These are phyloP conservation scores for Lordiphosa fenestrarum DNA, from an alignment of 2,888 invertebrate species.

Conservation along the genomic window DNA sequence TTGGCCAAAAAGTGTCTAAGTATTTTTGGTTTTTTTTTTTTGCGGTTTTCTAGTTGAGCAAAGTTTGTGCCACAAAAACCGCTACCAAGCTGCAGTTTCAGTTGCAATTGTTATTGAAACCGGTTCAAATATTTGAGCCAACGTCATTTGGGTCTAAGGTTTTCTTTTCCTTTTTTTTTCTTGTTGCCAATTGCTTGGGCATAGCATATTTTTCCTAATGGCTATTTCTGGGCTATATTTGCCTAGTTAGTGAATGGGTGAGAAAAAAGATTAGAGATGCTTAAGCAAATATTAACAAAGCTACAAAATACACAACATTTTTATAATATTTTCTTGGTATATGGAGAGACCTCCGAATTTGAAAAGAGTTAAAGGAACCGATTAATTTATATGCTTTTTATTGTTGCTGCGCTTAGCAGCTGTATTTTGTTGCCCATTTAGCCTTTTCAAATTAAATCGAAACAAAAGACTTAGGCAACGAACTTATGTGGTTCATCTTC, in stretches of 20 bases:
- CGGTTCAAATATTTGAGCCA: conserved; percentile 67
- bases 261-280: background rate
- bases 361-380: background rate
- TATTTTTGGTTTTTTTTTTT: conserved; percentile 1
- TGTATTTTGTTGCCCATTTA: too few species aligned
- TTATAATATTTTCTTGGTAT: background rate
- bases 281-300: background rate
- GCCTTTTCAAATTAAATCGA: background rate
- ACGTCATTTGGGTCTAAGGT: conserved; percentile 61
- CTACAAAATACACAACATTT: too few species aligned
- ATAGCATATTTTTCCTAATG: conserved; percentile 38
- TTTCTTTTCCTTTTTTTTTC: conserved; percentile 30
- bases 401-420: too few species aligned
- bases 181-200: conserved; percentile 52
- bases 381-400: too few species aligned
- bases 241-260: conserved; percentile 18
- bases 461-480: conserved; percentile 40
- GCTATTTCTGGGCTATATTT: conserved; percentile 24
- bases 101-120: conserved; percentile 39
- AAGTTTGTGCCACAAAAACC: conserved; percentile 60
- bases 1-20: too few species aligned
- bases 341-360: background rate
- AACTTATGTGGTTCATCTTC: conserved; percentile 20
- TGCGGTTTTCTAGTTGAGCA: conserved; percentile 55
- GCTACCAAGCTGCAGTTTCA: conserved; percentile 31